phyloP scores from a whole-genome alignment of 2,113 vertebrate genomes.

The Microcebus lehilahytsara region DNA sequence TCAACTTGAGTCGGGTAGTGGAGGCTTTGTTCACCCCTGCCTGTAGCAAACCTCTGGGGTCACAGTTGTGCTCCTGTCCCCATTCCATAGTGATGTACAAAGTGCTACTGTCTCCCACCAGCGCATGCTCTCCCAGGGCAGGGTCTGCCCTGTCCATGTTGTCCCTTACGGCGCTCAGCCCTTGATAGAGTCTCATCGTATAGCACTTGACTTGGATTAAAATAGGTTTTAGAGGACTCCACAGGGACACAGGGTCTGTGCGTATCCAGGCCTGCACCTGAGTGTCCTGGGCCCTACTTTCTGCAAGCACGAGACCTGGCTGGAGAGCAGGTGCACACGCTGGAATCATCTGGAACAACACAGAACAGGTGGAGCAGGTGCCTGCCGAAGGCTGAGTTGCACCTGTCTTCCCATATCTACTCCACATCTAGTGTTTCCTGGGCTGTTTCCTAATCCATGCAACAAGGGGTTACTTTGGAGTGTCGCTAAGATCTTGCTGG shows the following conservation, averaged over 20 bases:
- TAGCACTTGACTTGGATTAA: neutral
- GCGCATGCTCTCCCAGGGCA: neutral
- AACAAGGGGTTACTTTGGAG: neutral
- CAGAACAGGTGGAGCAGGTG: neutral
- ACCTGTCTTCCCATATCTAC: neutral
- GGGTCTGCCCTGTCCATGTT: neutral
- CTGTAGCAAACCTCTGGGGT: neutral
- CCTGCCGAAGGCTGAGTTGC: neutral
- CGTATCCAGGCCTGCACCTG: neutral
- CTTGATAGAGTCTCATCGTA: neutral
- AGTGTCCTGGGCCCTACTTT: neutral
- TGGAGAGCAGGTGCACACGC: rapidly evolving
- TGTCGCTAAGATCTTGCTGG: neutral
- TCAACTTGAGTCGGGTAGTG: neutral
- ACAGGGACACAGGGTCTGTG: neutral
- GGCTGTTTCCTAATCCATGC: neutral
- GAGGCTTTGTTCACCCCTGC: neutral
- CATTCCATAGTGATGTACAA: too few relatives aligned
- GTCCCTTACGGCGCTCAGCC: neutral
- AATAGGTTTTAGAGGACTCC: neutral
- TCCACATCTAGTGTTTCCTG: neutral
- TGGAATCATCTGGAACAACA: neutral
- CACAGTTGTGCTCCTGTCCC: neutral
- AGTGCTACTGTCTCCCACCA: neutral
- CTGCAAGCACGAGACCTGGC: neutral